Evolutionary conservation across 2,113 vertebrate species (phyloP), one percentile per base, ranked within the genome.

Genomic region (Anolis sagrei): DNA sequence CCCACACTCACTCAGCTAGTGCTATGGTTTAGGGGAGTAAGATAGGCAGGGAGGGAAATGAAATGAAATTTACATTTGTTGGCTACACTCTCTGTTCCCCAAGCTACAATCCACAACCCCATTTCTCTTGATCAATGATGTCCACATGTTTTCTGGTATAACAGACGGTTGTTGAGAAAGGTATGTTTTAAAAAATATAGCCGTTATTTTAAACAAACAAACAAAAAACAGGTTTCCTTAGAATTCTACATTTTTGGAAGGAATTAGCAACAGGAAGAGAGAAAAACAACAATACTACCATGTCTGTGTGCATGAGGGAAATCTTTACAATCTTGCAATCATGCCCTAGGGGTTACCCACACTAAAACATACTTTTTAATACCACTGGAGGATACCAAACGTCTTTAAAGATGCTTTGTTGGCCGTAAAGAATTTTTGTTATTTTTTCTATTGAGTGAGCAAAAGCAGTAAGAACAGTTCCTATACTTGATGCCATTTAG

Each of bases 391-490:
- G 77, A 90, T 74, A 89, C 64, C 91, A 86, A 83, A 94, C 91
- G 86, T 86, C 92, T 92, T 90, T 73, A 79, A 9, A 88, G 61
- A 90, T 90, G 81, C 89, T 94, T 89, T 68, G 29, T 82, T 87
- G 86, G 79, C 79, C 82, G 90, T 90, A 90, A 93, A 92, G 36
- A 87, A 85, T 93, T 70, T 72, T 83, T 90, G 84, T 81, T 88
- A 79, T 44, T 44, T 78, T 89, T 91, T 88, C 88, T 93, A 90
- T 80, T 91, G 84, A 92, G 90, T 92, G 89, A 87, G 92, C 95
- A 95, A 94, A 87, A 93, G 87, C 83, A 76, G 89, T 84, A 90
- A 89, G 66, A 79, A 89, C 85, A 86, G 89, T 48, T 87, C 82
- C 88, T 93, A 92, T 89, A 90, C 74, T 89, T 91, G 68, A 89